A percentile compares a stretch with the other conserved stretches of the same genome.
Evolutionary conservation across 2,797 vertebrate species (phyloP).

Genomic region (Mus caroli): DNA sequence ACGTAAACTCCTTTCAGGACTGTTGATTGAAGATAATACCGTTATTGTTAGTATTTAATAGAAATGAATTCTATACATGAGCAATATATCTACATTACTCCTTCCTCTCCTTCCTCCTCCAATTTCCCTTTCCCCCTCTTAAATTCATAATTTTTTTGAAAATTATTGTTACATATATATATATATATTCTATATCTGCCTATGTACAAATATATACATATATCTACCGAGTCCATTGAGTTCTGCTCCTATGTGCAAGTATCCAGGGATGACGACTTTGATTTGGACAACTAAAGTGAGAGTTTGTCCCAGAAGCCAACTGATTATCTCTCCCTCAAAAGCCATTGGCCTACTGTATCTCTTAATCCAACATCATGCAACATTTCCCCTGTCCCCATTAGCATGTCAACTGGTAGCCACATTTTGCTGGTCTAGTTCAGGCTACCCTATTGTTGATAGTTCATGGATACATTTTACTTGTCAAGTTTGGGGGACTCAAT

Average conservation of each 20-base stretch:
- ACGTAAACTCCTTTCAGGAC: constrained; percentile 12
- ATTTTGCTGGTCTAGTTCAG: neutral
- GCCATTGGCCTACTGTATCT: neutral
- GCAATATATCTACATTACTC: neutral
- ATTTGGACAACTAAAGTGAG: neutral
- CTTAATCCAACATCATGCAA: neutral
- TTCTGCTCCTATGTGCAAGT: neutral
- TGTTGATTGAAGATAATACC: constrained; percentile 39
- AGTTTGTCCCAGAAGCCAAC: neutral
- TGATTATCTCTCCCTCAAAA: neutral
- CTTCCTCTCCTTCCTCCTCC: neutral
- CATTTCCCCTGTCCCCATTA: neutral
- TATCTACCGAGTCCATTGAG: neutral
- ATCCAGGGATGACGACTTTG: neutral
- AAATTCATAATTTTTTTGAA: neutral
- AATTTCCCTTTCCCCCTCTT: neutral
- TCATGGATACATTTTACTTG: neutral
- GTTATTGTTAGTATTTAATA: neutral
- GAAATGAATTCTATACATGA: neutral
- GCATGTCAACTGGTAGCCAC: neutral
- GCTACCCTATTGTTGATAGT: neutral
- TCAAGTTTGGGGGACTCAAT: neutral
- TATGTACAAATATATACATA: fast-evolving
- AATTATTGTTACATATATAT: neutral
- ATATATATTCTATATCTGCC: neutral